Evolutionary conservation across 2,888 invertebrate genomes (phyloP), one percentile per base, ranked within the genome.

Genomic region (Actias luna): DNA sequence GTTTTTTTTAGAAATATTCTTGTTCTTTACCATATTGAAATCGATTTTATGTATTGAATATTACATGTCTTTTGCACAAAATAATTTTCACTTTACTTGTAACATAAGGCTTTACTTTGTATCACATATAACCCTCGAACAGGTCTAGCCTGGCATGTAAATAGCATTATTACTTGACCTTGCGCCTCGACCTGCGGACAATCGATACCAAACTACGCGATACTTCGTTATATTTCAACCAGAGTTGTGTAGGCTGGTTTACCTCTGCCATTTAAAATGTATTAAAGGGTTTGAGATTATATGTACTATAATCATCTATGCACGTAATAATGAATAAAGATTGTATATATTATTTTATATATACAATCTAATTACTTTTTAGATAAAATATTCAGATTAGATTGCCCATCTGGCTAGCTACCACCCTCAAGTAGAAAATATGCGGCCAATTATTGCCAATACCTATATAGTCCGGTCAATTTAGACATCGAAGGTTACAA

Each of bases 101-200:
- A 8, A 5, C 29, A 8, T n/a, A 29, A 29, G 29, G 10, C n/a
- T 12, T 29, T 55, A 29, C n/a, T n/a, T 29, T 55, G 29, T 55
- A 55, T 55, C 29, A 55, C 16, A 55, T 29, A 5, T 5, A 29
- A 55, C 55, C 55, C 55, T 55, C 55, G n/a, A 55, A 29, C 55
- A 55, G 29, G 29, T 55, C 29, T 55, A 55, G 29, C 29, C 29
- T 55, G n/a, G 55, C 55, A 55, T 58, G 61, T 62, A 62, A 62
- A 58, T 31, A 63, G 67, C 72, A 78, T 76, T 80, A 75, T 72
- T 75, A 73, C 60, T 67, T 77, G 86, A 87, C 87, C 87, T 88
- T 87, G 87, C 69, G 68, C 70, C 71, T 67, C 67, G 65, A 70
- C 69, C 73, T 69, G 72, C 69, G 74, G 67, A 70, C 70, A 84